Conservation (phyloP, 2,888 invertebrate genomes). For the Himalopsyche anomala region DNA sequence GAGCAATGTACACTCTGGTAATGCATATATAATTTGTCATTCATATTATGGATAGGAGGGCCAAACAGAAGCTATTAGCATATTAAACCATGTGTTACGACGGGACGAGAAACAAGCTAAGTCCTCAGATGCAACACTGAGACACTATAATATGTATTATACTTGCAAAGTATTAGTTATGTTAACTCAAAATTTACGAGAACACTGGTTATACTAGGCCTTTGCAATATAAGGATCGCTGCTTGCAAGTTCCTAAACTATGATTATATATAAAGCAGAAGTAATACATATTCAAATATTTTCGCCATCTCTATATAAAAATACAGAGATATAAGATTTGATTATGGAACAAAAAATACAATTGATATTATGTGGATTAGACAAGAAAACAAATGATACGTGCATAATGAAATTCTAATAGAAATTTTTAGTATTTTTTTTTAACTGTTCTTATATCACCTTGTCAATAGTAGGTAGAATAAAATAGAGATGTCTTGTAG, state of each 20-base stretch:
- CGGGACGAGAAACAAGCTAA: not conserved
- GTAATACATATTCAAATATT: too few relatives aligned
- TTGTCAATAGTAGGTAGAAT: too few relatives aligned
- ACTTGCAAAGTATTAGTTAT: not conserved
- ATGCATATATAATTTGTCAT: conserved; percentile 43
- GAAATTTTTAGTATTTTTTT: too few relatives aligned
- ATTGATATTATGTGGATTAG: too few relatives aligned
- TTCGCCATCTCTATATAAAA: too few relatives aligned
- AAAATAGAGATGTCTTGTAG: too few relatives aligned
- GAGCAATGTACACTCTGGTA: not conserved
- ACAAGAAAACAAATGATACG: too few relatives aligned
- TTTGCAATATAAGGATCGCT: conserved; percentile 9
- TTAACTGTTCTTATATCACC: too few relatives aligned
- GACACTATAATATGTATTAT: not conserved
- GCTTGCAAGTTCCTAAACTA: not conserved
- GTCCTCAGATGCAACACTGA: conserved; percentile 21
- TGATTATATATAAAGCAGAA: too few relatives aligned
- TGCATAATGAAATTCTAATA: too few relatives aligned
- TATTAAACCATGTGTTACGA: conserved; percentile 37
- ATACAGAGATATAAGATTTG: too few relatives aligned
- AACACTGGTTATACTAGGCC: not conserved
- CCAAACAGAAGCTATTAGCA: conserved; percentile 43
- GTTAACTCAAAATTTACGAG: not conserved
- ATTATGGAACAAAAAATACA: too few relatives aligned
- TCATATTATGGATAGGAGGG: conserved; percentile 8